Base-by-base conservation (phyloP, 2,113 vertebrate species). In the Cyanoliseus patagonus region DNA sequence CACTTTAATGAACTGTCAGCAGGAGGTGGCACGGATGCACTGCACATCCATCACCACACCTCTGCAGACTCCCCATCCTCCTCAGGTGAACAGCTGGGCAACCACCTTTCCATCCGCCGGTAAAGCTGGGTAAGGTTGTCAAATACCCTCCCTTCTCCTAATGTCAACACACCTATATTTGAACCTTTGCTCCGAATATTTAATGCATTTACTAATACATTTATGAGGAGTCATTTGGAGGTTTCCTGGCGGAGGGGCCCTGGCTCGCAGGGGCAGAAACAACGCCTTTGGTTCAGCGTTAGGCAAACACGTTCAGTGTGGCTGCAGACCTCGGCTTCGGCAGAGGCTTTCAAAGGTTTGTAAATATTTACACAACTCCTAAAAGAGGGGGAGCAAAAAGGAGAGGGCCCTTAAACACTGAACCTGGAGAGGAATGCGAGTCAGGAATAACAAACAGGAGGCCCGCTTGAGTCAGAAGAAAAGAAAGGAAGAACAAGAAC, bases 291-390 rank as follows among this genome's bases (percentile, higher is more conserved):
- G 83, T 93, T 96, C 88, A 67, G 33, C 0, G 0, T 70, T 96
- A 64, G 83, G 87, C 92, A 96, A 96, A 95, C 78, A 86, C 1
- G 11, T 90, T 70, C 70, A 35, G 57, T 79, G 90, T 74, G 88
- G 84, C 64, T 41, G n/a, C 72, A 88, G 86, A n/a, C 61, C 76
- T 67, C 27, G 7, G 78, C 72, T 89, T 81, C 2, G 3, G 70
- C 53, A 57, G 66, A 76, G 75, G 39, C 64, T 96, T 93, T 93
- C 77, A 94, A 87, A 94, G 79, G 39, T 90, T 84, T 90, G 74
- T 95, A 93, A 97, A 97, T 94, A 90, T 96, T 96, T 94, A 92
- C 95, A 85, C 49, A 72, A 33, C 68, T 88, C 69, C 75, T 3
- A 4, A 87, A 84, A 68, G 81, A 73, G 42, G 49, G 39, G 31